Base-by-base conservation (phyloP, 1,140 invertebrate species). In the Eufriesea mexicana region DNA sequence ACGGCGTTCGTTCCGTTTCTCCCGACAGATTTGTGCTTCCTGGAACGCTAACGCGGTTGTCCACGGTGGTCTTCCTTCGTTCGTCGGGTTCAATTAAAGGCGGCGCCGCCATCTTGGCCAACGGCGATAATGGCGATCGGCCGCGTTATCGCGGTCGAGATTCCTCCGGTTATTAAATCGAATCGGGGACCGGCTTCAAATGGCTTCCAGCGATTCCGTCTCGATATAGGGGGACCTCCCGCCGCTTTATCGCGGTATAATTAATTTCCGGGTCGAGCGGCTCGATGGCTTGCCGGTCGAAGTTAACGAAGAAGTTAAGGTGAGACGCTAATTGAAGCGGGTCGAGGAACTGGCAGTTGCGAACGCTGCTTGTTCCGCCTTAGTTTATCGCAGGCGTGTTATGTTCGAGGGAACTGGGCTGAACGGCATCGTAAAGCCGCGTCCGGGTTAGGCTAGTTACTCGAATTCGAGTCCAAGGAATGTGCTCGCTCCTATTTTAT, bases 1-100 rank as follows among this genome's bases (percentile, higher is more conserved):
- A 72, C 35, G 66, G 67, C 55, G 71, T 72, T 47, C 64, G 77
- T 86, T 68, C 28, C 72, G 66, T 86, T 20, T 35, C 18, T 7
- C 62, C 66, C 76, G 89, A 91, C 91, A 80, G 88, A 91, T 91
- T 91, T 91, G 91, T 86, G 79, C 87, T 91, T 91, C 91, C 80
- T 76, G 72, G 91, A 91, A 91, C 78, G 67, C 80, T 83, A 84
- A 85, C 79, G 77, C 66, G 55, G 84, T 79, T 86, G 86, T 89
- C 87, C 84, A 84, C 86, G 77, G 66, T 35, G 82, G 78, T 68
- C 79, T 82, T 47, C 42, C 79, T 82, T 47, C 42, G 59, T 80
- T 42, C 68, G 87, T 74, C 76, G 83, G 79, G 89, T 83, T 91
- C 90, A 91, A 91, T 91, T 91, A 91, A 91, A 91, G 89, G 87